Evolutionary conservation across 2,888 invertebrate species (phyloP), one percentile per base, ranked within the genome.

Genomic region (Blastobasis adustella): DNA sequence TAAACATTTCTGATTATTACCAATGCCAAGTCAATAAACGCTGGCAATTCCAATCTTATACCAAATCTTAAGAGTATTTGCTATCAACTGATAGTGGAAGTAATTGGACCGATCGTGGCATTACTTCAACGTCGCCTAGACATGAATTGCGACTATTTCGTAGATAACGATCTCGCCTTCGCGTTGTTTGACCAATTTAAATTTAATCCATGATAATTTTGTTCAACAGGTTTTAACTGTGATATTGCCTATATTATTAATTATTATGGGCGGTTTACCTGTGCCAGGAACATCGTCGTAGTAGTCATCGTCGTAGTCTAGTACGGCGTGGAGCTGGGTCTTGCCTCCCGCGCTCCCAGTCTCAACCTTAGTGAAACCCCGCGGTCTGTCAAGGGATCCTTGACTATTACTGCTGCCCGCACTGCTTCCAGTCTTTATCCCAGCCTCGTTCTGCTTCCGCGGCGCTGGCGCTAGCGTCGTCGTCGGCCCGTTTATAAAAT

Each of bases 241-340:
- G 41, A 49, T 44, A 49, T 5, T 37, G 49, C 42, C 49, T 37
- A 47, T 9, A 9, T 36, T 9, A 41, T 43, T 43, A 39, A n/a
- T 37, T 37, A 41, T 46, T 42, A 42, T n/a, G 49, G 49, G 46
- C 10, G 36, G 58, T 60, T 73, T 67, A 87, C 87, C 82, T 64
- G 84, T 79, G 46, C 88, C 90, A 57, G 91, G 89, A 59, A 89
- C 89, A 56, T 92, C 92, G 61, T 93, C 93, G 53, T 92, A 92
- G 65, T 92, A 91, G 45, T 82, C 80, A 54, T 90, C 90, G 62
- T 93, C 93, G 65, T 93, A 94, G 72, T 94, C 94, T 49, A 94
- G 85, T 36, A 94, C 91, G 4, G 94, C 93, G 73, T 94, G 94
- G 54, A 94, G 79, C 62, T 93, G 92, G 1, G 92, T 92, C 69